Base-by-base conservation (phyloP, 2,113 vertebrate species). In the Chionomys nivalis region DNA sequence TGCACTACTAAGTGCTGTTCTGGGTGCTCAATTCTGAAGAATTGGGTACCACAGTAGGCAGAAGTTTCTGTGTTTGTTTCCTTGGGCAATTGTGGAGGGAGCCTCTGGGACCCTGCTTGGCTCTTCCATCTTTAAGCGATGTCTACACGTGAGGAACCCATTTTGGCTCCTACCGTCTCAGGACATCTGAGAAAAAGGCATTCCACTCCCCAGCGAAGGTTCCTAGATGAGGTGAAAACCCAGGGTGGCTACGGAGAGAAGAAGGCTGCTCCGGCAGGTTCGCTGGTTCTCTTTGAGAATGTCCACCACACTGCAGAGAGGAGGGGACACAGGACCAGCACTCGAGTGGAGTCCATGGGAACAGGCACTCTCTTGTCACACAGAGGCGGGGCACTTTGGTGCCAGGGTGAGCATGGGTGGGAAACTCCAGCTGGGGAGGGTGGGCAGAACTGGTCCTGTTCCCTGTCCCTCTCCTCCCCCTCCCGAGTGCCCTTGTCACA, bases 361-460 rank as follows among this genome's bases (percentile, higher is more conserved):
- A 94, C 49, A n/a, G 72, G 72, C 49, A 36, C n/a, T 92, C 91
- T 90, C 89, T 93, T 96, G 78, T 89, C 94, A 96, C 87, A 82
- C 66, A 85, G 83, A 65, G 58, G 65, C 88, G 13, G 75, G 68
- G 86, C 26, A 14, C 70, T 81, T 33, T 66, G 24, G 95, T 95
- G 92, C 88, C 87, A 73, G 82, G 94, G n/a, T 78, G 77, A 90
- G 81, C 58, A 65, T 44, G 76, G 76, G 68, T 39, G 33, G 91
- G 31, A 47, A 55, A 47, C 33, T 58, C 36, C 63, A 68, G 4
- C 89, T 65, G 70, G 3, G 85, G 47, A 66, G 89, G n/a, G 26
- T 36, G 52, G 23, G 89, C 16, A 82, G 77, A 91, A 92, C 95
- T 96, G 94, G 83, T 33, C 55, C 47, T 0, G 1, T 16, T 0